Evolutionary conservation across 2,888 invertebrate species (phyloP).

Genomic region (Ecdyonurus torrentis): DNA sequence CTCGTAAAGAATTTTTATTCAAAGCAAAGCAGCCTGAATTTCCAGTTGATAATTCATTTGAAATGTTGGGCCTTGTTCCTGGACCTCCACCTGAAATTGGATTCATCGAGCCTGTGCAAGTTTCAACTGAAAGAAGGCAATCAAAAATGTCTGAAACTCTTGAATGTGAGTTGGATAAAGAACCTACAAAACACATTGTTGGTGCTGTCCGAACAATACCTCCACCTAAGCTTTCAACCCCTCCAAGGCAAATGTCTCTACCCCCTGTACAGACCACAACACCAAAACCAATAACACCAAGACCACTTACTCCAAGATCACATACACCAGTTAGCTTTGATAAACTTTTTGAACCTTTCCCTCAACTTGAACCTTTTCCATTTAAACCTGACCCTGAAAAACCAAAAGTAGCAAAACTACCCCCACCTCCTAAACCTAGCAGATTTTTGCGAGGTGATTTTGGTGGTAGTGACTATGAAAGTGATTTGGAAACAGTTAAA

Average conservation of each 20-base stretch:
- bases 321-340: slow-evolving; percentile 2
- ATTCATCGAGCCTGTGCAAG: slow-evolving; percentile 34
- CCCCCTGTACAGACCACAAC: no score
- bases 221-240: slow-evolving; percentile 21
- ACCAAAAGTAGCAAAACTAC: slow-evolving; percentile 17
- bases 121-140: slow-evolving; percentile 28
- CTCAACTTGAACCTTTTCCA: slow-evolving; percentile 32
- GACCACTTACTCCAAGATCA: slow-evolving; percentile 3
- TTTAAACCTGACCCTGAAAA: slow-evolving; percentile 30
- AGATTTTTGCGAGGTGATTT: slow-evolving; percentile 38
- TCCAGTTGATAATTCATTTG: slow-evolving; percentile 9
- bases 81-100: slow-evolving; percentile 51
- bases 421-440: slow-evolving; percentile 37
- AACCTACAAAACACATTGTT: slow-evolving; percentile 34
- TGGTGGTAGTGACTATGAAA: slow-evolving; percentile 49
- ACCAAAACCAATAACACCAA: slow-evolving; percentile 19
- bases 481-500: slow-evolving; percentile 35
- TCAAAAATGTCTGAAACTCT: slow-evolving; percentile 35
- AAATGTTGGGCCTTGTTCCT: slow-evolving; percentile 37
- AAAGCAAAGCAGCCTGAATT: slow-evolving; percentile 8
- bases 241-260: slow-evolving; percentile 11
- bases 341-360: slow-evolving; percentile 27
- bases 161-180: slow-evolving; percentile 35
- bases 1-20: slow-evolving; percentile 4
- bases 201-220: slow-evolving; percentile 37